These are phyloP conservation scores for Dryocosmus kuriphilus DNA, from an alignment of 2,888 invertebrate genomes.

Conservation along the genomic window DNA sequence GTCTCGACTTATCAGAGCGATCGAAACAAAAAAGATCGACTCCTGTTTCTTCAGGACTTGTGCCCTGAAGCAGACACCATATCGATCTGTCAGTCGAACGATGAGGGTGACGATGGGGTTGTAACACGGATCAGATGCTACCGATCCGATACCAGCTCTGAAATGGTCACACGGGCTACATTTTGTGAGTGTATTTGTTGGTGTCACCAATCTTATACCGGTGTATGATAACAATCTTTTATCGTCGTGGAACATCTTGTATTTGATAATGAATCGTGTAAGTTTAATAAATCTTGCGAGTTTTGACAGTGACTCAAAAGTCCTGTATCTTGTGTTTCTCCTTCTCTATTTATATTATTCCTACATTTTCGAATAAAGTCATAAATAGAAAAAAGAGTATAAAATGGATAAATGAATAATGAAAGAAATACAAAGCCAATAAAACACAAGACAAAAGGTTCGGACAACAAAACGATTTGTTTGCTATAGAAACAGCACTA, in stretches of 20 bases:
- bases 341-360: not conserved
- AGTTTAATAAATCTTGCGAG: slow-evolving; percentile 13
- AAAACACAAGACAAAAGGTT: no score
- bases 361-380: no score
- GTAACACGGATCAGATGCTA: slow-evolving; percentile 26
- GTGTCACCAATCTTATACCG: slow-evolving; percentile 25
- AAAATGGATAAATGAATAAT: no score
- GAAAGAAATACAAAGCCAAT: no score
- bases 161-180: slow-evolving; percentile 13
- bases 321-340: not conserved
- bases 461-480: no score
- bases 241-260: slow-evolving; percentile 29
- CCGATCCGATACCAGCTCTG: slow-evolving; percentile 10
- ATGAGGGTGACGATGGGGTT: slow-evolving; percentile 32
- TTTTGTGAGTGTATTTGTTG: not conserved
- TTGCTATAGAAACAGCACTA: no score
- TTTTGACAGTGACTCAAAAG: slow-evolving; percentile 13
- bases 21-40: slow-evolving; percentile 24
- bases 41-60: slow-evolving; percentile 30
- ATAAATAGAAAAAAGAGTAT: no score
- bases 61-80: slow-evolving; percentile 14
- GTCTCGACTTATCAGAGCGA: slow-evolving; percentile 4
- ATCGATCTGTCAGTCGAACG: slow-evolving; percentile 26
- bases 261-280: slow-evolving; percentile 30
- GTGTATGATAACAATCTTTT: slow-evolving; percentile 25